A percentile compares a stretch with the other conserved stretches of the same genome.
phyloP scores from a whole-genome alignment of 2,888 invertebrate genomes.

The Asteroscopus sphinx region DNA sequence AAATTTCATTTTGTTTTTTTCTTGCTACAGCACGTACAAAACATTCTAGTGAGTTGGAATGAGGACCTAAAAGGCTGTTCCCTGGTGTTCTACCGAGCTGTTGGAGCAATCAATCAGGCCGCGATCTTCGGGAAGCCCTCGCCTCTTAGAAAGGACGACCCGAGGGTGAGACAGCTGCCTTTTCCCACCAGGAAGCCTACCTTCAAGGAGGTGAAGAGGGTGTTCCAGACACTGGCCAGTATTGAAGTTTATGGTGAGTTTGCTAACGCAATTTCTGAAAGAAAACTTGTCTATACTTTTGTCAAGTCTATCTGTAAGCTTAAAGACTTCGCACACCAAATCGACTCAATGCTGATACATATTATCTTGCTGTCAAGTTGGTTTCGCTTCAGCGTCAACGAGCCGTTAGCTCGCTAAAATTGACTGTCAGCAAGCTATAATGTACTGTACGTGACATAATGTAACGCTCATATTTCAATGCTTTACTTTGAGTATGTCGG shows the following conservation, averaged over 20 bases:
- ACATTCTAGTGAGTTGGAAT: constrained; percentile 92
- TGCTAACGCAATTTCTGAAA: neutral
- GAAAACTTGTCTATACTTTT: no score
- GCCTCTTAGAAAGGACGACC: constrained; percentile 91
- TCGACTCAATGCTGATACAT: no score
- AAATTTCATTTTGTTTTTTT: neutral
- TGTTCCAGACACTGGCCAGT: constrained; percentile 92
- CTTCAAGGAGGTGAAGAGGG: constrained; percentile 94
- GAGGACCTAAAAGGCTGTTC: constrained; percentile 91
- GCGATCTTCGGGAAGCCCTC: constrained; percentile 94
- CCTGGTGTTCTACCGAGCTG: constrained; percentile 94
- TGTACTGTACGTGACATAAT: no score
- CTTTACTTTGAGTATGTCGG: no score
- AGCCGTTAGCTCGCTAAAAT: no score
- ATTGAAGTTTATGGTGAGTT: constrained; percentile 92
- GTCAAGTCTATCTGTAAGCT: no score
- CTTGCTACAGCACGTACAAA: constrained; percentile 92
- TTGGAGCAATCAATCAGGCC: constrained; percentile 92
- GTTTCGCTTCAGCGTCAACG: no score
- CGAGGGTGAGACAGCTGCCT: constrained; percentile 92
- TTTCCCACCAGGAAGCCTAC: constrained; percentile 95
- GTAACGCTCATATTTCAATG: no score
- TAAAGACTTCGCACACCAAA: no score
- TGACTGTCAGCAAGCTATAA: no score
- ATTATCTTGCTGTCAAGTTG: no score